These are phyloP conservation scores for Agonopterix heracliana DNA, from an alignment of 2,888 invertebrate genomes.

Conservation along the genomic window DNA sequence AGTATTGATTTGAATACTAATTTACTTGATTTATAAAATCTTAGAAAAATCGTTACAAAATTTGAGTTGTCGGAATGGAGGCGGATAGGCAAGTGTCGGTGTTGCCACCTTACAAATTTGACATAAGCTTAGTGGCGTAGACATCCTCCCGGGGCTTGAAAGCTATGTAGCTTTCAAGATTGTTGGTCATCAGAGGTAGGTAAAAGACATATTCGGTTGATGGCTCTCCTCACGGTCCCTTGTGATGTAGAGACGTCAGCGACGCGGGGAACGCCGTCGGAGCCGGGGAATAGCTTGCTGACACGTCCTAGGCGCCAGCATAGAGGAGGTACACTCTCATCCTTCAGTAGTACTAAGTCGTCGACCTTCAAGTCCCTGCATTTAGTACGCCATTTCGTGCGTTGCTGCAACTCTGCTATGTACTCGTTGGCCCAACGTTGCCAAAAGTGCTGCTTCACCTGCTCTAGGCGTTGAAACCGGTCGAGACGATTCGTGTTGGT, in stretches of 20 bases:
- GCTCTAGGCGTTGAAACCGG: constrained; percentile 10
- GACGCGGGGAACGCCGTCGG: constrained; percentile 8
- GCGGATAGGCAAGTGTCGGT: too few species aligned
- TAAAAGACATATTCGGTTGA: constrained; percentile 6
- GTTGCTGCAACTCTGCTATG: constrained; percentile 11
- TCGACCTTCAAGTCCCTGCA: constrained; percentile 3
- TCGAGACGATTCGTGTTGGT: not conserved
- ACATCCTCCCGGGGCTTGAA: not conserved
- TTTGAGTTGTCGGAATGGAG: too few species aligned
- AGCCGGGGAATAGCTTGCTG: constrained; percentile 4
- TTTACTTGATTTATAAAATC: too few species aligned
- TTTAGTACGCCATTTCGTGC: constrained; percentile 8
- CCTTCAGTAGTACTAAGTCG: constrained; percentile 8
- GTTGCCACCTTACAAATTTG: too few species aligned
- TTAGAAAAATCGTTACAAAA: too few species aligned
- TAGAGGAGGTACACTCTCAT: constrained; percentile 6
- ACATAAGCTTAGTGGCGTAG: too few species aligned
- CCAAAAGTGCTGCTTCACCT: constrained; percentile 14
- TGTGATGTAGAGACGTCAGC: constrained; percentile 6
- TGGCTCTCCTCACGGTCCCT: constrained; percentile 4
- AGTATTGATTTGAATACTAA: too few species aligned
- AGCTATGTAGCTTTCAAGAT: not conserved
- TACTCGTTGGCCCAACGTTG: constrained; percentile 15
- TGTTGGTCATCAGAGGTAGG: not conserved
- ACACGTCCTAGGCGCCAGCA: constrained; percentile 12